Evolutionary conservation across 1,140 invertebrate genomes (phyloP).

Genomic region (Papilio glaucus): DNA sequence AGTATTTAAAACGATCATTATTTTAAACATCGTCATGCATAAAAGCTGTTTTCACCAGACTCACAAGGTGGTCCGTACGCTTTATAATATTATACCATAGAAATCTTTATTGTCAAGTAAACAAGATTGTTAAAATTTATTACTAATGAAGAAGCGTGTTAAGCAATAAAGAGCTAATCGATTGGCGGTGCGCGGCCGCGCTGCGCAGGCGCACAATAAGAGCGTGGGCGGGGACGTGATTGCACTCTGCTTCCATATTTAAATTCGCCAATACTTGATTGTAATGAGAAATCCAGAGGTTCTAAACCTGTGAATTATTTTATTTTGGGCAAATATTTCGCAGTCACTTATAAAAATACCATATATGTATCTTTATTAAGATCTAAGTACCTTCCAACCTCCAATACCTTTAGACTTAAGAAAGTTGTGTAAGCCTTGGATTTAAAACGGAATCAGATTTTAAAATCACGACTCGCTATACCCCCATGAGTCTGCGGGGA

Average conservation of each 20-base stretch:
- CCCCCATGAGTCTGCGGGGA: too few relatives aligned
- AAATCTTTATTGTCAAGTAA: constrained; percentile 35
- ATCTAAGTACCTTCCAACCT: too few relatives aligned
- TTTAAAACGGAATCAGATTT: too few relatives aligned
- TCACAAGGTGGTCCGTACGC: constrained; percentile 28
- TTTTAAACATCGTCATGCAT: neutral
- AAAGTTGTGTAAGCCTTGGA: too few relatives aligned
- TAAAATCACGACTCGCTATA: too few relatives aligned
- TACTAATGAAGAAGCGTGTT: constrained; percentile 51
- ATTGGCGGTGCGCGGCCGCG: constrained; percentile 53
- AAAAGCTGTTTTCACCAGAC: neutral
- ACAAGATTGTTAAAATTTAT: constrained; percentile 39
- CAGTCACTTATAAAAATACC: too few relatives aligned
- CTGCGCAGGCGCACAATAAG: constrained; percentile 51
- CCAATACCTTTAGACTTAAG: too few relatives aligned
- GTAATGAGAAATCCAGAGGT: constrained; percentile 18
- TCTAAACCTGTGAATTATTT: neutral
- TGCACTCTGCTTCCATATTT: constrained; percentile 45
- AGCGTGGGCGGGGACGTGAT: constrained; percentile 50
- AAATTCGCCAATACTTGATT: constrained; percentile 47
- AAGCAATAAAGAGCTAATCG: constrained; percentile 58
- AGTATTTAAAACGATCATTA: neutral
- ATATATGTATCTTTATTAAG: too few relatives aligned
- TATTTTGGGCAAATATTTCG: neutral
- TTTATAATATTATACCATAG: constrained; percentile 2